These are phyloP conservation scores for Puntigrus tetrazona DNA, from an alignment of 2,113 vertebrate species.

Conservation along the genomic window DNA sequence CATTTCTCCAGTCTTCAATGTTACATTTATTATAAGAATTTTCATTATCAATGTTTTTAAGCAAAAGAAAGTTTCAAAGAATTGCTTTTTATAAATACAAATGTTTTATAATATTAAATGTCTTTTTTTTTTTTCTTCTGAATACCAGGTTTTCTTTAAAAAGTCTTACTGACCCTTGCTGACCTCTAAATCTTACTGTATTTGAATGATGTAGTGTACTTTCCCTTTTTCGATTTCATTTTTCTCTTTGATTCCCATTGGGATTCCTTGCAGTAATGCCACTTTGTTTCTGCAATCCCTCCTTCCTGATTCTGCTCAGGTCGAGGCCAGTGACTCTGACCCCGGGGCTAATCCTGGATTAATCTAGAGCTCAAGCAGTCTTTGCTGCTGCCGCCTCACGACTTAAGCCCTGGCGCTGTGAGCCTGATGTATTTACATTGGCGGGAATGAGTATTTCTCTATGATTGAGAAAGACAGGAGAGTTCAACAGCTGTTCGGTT, in stretches of 20 bases:
- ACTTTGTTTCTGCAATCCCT: conserved; percentile 68
- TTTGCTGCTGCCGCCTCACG: conserved; percentile 57
- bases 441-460: neutral
- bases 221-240: neutral
- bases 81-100: no score
- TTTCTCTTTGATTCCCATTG: conserved; percentile 53
- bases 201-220: neutral
- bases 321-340: conserved; percentile 72
- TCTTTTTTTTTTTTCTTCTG: neutral
- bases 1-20: neutral
- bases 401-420: conserved; percentile 60
- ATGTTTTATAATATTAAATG: neutral
- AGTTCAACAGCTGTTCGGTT: neutral
- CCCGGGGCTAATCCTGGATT: conserved; percentile 77
- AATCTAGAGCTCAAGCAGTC: conserved; percentile 68
- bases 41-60: no score
- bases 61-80: no score
- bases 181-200: neutral
- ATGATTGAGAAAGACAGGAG: neutral
- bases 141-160: neutral
- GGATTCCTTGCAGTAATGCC: conserved; percentile 68
- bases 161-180: neutral
- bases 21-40: no score
- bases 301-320: conserved; percentile 71
- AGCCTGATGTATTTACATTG: neutral